Evolutionary conservation across 2,113 vertebrate genomes (phyloP).

Genomic region (Lycocorax pyrrhopterus): DNA sequence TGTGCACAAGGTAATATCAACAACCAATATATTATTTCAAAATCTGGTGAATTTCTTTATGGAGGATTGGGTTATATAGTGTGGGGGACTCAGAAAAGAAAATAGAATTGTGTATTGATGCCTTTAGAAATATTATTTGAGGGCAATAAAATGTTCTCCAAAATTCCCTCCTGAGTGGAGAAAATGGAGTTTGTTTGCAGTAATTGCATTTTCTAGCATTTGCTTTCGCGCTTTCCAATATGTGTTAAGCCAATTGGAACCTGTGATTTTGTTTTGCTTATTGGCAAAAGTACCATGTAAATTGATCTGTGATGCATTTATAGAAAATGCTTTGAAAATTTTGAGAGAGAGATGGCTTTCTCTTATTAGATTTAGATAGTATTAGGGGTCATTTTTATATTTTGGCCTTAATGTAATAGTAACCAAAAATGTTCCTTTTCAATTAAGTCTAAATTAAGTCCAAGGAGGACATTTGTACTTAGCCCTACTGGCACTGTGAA

Average conservation of each 20-base stretch:
- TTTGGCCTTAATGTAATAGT: constrained; percentile 81
- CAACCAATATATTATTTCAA: constrained; percentile 60
- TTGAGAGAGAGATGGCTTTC: constrained; percentile 78
- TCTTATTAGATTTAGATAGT: constrained; percentile 81
- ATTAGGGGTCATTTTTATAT: constrained; percentile 78
- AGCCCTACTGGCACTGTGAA: constrained; percentile 38
- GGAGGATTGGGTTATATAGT: constrained; percentile 70
- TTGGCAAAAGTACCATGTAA: constrained; percentile 81
- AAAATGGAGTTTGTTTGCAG: constrained; percentile 83
- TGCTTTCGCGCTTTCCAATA: constrained; percentile 77
- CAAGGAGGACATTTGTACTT: constrained; percentile 61
- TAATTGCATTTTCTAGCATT: constrained; percentile 83
- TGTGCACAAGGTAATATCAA: constrained; percentile 60
- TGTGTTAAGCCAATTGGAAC: constrained; percentile 81
- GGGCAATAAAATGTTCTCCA: constrained; percentile 77
- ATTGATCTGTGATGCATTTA: constrained; percentile 83
- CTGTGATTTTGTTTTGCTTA: constrained; percentile 82
- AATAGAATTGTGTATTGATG: constrained; percentile 80
- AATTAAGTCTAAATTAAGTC: constrained; percentile 73
- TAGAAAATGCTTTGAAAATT: constrained; percentile 74
- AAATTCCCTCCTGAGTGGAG: constrained; percentile 80
- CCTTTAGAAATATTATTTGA: constrained; percentile 83
- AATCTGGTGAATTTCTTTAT: constrained; percentile 59
- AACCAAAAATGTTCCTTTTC: constrained; percentile 73
- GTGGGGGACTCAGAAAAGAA: constrained; percentile 65